Conservation (phyloP, 2,888 invertebrate species). For the Metalampra italica region DNA sequence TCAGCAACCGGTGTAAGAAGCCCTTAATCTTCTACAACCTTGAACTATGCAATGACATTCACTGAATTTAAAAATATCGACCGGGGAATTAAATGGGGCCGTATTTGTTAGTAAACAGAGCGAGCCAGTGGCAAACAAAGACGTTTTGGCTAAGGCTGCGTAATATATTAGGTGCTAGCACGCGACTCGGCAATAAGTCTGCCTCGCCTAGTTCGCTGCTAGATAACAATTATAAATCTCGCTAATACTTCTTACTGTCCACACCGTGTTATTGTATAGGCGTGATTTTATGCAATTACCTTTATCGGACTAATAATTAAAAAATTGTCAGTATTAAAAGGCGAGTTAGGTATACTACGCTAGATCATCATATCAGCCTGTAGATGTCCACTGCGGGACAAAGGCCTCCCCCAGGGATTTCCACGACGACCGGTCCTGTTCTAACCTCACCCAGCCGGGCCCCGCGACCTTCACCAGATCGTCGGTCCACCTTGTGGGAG, state of each 20-base stretch:
- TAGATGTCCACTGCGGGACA: no score
- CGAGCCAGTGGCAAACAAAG: slow-evolving; percentile 58
- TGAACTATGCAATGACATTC: slow-evolving; percentile 37
- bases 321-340: no score
- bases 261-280: slow-evolving; percentile 39
- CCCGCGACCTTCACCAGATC: no score
- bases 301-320: not conserved
- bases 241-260: slow-evolving; percentile 68
- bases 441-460: no score
- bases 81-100: not conserved
- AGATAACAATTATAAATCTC: slow-evolving; percentile 73
- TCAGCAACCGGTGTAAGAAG: no score
- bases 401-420: no score
- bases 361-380: no score
- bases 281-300: slow-evolving; percentile 20
- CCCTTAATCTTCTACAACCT: slow-evolving; percentile 16
- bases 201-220: slow-evolving; percentile 59
- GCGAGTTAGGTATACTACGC: no score
- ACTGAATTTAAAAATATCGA: slow-evolving; percentile 16
- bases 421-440: no score
- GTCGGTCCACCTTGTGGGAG: no score
- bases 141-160: slow-evolving; percentile 60
- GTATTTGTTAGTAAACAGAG: slow-evolving; percentile 59
- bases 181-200: slow-evolving; percentile 66
- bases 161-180: slow-evolving; percentile 69